These are phyloP conservation scores for Salvelinus alpinus DNA, from an alignment of 2,113 vertebrate species.

Conservation along the genomic window DNA sequence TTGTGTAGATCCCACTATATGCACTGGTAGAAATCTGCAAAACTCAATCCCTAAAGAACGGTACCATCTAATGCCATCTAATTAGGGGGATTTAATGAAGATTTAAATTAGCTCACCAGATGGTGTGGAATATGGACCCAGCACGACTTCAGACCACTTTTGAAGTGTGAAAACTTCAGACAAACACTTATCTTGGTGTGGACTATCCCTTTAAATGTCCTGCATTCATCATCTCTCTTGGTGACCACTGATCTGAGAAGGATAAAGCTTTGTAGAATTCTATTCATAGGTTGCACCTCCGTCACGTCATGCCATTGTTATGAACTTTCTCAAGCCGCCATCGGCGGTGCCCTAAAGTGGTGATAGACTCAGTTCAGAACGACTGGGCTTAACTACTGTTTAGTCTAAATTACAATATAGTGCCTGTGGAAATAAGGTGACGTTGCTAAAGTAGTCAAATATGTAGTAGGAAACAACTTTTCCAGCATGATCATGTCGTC, in stretches of 20 bases:
- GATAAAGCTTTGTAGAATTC: neutral
- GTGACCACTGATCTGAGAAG: conserved; percentile 42
- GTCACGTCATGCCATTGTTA: no score
- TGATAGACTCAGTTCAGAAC: no score
- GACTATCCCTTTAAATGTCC: conserved; percentile 7
- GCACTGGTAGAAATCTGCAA: conserved; percentile 43
- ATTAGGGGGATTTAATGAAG: conserved; percentile 52
- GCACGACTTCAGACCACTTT: conserved; percentile 49
- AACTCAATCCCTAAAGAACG: conserved; percentile 39
- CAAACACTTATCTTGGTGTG: conserved; percentile 31
- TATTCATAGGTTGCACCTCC: no score
- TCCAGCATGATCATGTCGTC: no score
- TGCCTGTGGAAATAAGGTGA: no score
- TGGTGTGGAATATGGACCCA: conserved; percentile 57
- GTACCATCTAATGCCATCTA: conserved; percentile 31
- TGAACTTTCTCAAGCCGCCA: no score
- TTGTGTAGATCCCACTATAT: conserved; percentile 29
- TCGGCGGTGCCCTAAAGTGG: no score
- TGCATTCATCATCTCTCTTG: conserved; percentile 10
- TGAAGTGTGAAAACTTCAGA: conserved; percentile 17
- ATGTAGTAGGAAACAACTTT: no score
- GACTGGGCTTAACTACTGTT: no score
- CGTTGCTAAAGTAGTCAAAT: no score
- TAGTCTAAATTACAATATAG: no score
- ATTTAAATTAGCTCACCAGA: conserved; percentile 53